Percentiles rank a stretch among this genome's conserved stretches.
phyloP scores from a whole-genome alignment of 2,888 invertebrate genomes.

The Eubasilissa splendida region DNA sequence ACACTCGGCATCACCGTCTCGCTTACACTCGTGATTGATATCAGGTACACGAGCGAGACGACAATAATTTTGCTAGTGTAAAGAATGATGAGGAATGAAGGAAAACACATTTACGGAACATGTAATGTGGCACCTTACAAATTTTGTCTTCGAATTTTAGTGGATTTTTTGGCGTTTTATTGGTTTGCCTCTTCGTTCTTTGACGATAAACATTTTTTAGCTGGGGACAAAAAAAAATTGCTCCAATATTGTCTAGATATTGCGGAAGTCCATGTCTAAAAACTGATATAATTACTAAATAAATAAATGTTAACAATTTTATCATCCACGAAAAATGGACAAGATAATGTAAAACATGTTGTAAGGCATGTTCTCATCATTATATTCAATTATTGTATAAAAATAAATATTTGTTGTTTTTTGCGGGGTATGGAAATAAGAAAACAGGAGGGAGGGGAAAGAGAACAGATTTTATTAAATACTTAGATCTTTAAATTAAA shows the following conservation, averaged over 20 bases:
- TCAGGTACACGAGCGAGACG: constrained; percentile 13
- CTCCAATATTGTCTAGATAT: constrained; percentile 30
- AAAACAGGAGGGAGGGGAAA: too few relatives aligned
- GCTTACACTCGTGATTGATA: not conserved
- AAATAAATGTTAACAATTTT: too few relatives aligned
- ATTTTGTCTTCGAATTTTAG: constrained; percentile 53
- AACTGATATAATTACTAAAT: not conserved
- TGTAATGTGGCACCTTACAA: constrained; percentile 58
- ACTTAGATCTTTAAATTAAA: too few relatives aligned
- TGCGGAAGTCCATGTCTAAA: constrained; percentile 13
- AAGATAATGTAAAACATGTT: too few relatives aligned
- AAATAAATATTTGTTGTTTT: too few relatives aligned
- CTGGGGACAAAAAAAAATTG: constrained; percentile 6
- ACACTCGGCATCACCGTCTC: constrained; percentile 13
- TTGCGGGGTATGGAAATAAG: too few relatives aligned
- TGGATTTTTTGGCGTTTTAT: constrained; percentile 55
- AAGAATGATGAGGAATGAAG: constrained; percentile 1
- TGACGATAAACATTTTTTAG: constrained; percentile 48
- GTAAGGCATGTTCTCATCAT: too few relatives aligned
- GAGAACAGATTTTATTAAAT: too few relatives aligned
- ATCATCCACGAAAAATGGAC: too few relatives aligned
- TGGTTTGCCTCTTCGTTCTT: constrained; percentile 53
- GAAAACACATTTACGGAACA: constrained; percentile 56
- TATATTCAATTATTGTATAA: too few relatives aligned
- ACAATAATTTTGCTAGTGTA: not conserved